Evolutionary conservation across 2,888 invertebrate genomes (phyloP).

Genomic region (Drosophila vallismaia): DNA sequence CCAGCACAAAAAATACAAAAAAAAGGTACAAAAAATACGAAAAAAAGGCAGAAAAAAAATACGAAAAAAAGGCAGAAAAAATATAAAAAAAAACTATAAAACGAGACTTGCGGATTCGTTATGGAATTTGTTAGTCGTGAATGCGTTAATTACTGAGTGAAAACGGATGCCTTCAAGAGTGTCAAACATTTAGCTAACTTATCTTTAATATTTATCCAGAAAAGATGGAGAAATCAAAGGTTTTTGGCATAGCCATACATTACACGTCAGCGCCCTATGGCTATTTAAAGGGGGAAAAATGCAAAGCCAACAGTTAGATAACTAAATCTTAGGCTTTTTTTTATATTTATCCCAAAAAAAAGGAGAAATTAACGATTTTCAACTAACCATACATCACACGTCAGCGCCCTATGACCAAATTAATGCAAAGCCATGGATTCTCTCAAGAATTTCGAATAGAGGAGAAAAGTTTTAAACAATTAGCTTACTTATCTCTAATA

Average conservation of each 20-base stretch:
- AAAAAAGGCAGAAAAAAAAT: neutral
- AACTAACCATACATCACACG: neutral
- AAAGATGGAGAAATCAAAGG: too few relatives aligned
- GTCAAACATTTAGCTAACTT: too few relatives aligned
- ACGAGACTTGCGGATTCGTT: slow-evolving; percentile 9
- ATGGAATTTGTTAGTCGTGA: slow-evolving; percentile 16
- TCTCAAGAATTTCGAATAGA: too few relatives aligned
- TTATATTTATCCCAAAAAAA: too few relatives aligned
- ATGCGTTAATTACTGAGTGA: slow-evolving; percentile 10
- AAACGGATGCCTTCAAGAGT: neutral
- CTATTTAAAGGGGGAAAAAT: neutral
- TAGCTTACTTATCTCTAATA: too few relatives aligned
- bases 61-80: neutral
- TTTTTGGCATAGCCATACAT: neutral
- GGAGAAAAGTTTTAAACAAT: too few relatives aligned
- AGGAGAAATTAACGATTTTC: too few relatives aligned
- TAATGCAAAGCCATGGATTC: neutral
- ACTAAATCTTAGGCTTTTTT: too few relatives aligned
- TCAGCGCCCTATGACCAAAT: neutral
- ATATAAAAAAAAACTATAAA: slow-evolving; percentile 1
- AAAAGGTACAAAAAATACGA: slow-evolving; percentile 1
- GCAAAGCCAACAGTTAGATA: too few relatives aligned
- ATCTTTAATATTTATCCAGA: too few relatives aligned
- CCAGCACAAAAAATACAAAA: neutral
- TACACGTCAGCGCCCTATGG: neutral